phyloP scores from a whole-genome alignment of 1,140 invertebrate genomes.

The Drosophila asahinai region DNA sequence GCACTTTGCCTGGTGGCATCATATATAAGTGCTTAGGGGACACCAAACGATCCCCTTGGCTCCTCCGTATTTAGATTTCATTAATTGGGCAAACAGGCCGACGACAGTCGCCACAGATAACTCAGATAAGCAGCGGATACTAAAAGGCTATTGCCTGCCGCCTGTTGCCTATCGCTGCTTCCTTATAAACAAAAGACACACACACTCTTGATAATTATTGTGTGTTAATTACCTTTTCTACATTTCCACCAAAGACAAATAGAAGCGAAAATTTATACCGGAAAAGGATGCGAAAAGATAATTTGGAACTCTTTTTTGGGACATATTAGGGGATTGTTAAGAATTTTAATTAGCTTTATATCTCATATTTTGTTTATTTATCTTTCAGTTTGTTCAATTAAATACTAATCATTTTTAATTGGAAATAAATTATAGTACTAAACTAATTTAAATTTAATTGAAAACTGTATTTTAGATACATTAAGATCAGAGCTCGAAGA shows the following conservation, averaged over 20 bases:
- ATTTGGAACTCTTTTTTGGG: background rate
- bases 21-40: slow-evolving; percentile 51
- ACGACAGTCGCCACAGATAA: slow-evolving; percentile 43
- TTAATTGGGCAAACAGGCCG: slow-evolving; percentile 74
- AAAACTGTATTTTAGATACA: too few species aligned
- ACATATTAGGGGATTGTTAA: background rate
- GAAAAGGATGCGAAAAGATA: slow-evolving; percentile 29
- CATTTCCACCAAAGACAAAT: slow-evolving; percentile 51
- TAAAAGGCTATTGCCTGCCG: slow-evolving; percentile 18
- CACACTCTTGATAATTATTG: slow-evolving; percentile 13
- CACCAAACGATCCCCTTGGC: slow-evolving; percentile 24
- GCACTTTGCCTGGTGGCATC: slow-evolving; percentile 36
- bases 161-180: slow-evolving; percentile 18
- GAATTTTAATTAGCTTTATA: background rate
- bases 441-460: too few species aligned
- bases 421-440: too few species aligned
- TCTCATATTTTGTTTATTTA: too few species aligned
- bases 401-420: too few species aligned
- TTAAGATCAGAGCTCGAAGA: too few species aligned
- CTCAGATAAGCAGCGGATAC: slow-evolving; percentile 72
- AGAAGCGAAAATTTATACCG: slow-evolving; percentile 21
- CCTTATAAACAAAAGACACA: slow-evolving; percentile 44
- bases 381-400: too few species aligned
- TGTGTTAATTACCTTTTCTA: slow-evolving; percentile 48
- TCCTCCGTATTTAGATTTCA: slow-evolving; percentile 67